Base-by-base conservation (phyloP, 2,113 vertebrate genomes). In the Dinomys branickii region DNA sequence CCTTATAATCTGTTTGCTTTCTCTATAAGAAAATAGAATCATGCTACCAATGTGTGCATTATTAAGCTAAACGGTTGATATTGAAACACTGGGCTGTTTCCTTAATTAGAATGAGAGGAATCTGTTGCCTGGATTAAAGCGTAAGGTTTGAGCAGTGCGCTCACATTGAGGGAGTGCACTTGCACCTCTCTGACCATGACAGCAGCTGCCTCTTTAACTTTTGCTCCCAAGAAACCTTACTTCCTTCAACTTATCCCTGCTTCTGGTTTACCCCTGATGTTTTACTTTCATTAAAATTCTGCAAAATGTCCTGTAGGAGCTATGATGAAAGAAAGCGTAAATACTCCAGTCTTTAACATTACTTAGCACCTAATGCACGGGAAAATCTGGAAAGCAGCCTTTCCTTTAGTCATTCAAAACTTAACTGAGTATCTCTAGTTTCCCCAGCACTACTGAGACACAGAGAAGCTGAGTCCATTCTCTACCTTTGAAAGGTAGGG, bases 71-170 rank as follows among this genome's bases (percentile, higher is more conserved):
- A 44, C 22, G 5, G 17, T 28, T 87, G 67, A 26, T 75, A 14
- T 14, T 47, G 16, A 90, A 84, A 8, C 22, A 41, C 13, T 28
- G 22, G 30, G 26, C 50, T 80, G n/a, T 7, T 81, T 50, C 41
- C 12, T 95, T 92, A 78, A 92, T 94, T 90, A 90, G 81, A 78
- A 67, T 90, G 41, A 89, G 7, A 89, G 33, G 4, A 4, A 19
- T 33, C 35, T 54, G n/a, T 8, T 5, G 3, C n/a, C 16, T 7
- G 16, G 58, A 69, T 9, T 35, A n/a, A 78, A n/a, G 28, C 5
- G 1, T 3, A 50, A 44, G 78, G 67, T 59, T n/a, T 87, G 83
- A 91, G 44, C 93, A 93, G 7, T 44, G 28, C 7, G 28, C 7
- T 77, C 41, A 59, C n/a, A n/a, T 38, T 71, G 19, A 87, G 22